Evolutionary conservation across 2,113 vertebrate species (phyloP).

Genomic region (Anguilla rostrata): DNA sequence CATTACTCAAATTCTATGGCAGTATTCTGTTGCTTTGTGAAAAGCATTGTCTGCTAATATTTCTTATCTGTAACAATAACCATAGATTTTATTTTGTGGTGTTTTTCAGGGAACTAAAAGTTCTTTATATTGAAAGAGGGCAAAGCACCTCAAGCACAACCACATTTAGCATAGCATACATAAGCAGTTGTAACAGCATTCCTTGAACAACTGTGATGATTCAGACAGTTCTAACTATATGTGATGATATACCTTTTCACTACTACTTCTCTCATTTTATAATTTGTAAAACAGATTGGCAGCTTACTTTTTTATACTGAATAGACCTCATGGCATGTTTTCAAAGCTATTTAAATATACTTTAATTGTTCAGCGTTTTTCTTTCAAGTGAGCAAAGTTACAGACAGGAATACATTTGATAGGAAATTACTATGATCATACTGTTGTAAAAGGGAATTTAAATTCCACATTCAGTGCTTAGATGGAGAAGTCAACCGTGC

Average conservation of each 20-base stretch:
- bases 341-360: background rate
- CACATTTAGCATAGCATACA: background rate
- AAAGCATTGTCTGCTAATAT: background rate
- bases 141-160: background rate
- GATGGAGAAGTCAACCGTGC: background rate
- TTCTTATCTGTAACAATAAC: background rate
- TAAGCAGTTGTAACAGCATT: background rate
- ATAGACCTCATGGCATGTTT: background rate
- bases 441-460: background rate
- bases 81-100: background rate
- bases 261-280: background rate
- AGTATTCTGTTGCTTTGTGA: background rate
- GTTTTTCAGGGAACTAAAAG: background rate
- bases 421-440: background rate
- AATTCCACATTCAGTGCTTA: background rate
- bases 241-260: background rate
- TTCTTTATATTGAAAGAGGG: background rate
- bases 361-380: too few relatives aligned
- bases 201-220: background rate
- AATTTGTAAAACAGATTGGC: background rate
- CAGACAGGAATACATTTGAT: too few relatives aligned
- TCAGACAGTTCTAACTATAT: background rate
- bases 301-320: background rate
- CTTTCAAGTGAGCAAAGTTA: too few relatives aligned
- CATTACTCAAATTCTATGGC: background rate